Percentiles rank a stretch among this genome's conserved stretches.
Conservation (phyloP, 2,113 vertebrate species). For the Rhombomys opimus region DNA sequence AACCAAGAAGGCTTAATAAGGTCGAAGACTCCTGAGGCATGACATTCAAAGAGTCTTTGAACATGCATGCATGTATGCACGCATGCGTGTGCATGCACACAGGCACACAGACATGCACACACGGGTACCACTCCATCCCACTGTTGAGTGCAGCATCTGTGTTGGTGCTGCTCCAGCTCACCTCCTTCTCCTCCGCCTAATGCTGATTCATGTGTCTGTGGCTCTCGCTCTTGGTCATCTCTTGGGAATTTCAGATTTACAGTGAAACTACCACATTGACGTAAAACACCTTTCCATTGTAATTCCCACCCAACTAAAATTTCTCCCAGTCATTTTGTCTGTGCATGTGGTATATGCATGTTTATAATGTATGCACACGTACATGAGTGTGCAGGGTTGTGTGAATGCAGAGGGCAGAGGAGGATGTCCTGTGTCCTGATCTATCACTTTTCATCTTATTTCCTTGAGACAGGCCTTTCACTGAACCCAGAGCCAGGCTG, state of each 20-base stretch:
- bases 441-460: no score
- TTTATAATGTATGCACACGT: no score
- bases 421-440: not conserved
- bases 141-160: not conserved
- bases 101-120: not conserved
- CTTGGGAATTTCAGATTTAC: conserved; percentile 25
- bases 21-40: not conserved
- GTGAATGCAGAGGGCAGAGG: not conserved
- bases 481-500: not conserved
- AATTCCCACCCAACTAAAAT: not conserved
- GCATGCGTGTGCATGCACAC: not conserved
- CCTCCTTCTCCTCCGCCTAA: not conserved
- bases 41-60: not conserved
- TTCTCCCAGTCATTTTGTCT: not conserved
- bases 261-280: not conserved
- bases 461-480: no score
- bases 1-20: not conserved
- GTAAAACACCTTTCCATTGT: not conserved
- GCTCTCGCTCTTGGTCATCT: not conserved
- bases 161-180: not conserved
- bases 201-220: not conserved
- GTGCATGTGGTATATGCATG: not conserved
- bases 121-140: not conserved
- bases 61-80: no score
- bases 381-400: not conserved